Conservation (phyloP, 1,140 invertebrate genomes). For the Branchinecta lynchi region DNA sequence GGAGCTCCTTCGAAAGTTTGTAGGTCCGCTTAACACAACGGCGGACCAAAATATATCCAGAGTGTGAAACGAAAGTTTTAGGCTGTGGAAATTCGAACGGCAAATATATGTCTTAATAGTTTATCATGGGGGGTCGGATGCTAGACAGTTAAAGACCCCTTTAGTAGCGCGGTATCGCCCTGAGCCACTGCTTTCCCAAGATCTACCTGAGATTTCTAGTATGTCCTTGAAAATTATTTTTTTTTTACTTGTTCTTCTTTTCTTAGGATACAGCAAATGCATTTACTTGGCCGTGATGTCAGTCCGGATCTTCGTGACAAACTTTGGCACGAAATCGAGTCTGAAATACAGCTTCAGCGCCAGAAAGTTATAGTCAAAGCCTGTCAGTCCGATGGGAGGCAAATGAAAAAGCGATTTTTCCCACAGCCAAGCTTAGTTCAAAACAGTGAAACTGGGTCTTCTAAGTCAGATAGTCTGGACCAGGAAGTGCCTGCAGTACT, state of each 20-base stretch:
- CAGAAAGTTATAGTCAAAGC: constrained; percentile 49
- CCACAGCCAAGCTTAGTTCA: constrained; percentile 20
- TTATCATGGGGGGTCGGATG: too few species aligned
- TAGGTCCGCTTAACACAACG: too few species aligned
- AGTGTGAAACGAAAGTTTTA: too few species aligned
- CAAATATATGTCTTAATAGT: too few species aligned
- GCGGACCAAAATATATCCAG: too few species aligned
- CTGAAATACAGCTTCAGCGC: constrained; percentile 66
- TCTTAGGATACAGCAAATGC: constrained; percentile 63
- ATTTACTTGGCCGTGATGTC: constrained; percentile 58
- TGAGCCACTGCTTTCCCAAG: too few species aligned
- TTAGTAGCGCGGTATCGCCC: too few species aligned
- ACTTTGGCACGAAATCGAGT: constrained; percentile 67
- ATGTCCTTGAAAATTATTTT: too few species aligned
- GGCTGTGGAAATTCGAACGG: too few species aligned
- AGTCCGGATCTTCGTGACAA: constrained; percentile 56
- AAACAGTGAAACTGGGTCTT: constrained; percentile 23
- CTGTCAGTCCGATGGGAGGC: constrained; percentile 29
- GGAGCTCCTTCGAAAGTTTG: too few species aligned
- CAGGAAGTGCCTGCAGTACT: constrained; percentile 25
- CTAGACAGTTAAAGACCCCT: too few species aligned
- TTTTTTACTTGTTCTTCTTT: neutral
- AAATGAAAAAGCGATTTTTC: constrained; percentile 19
- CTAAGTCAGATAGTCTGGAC: constrained; percentile 23
- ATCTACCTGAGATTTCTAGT: too few species aligned